Evolutionary conservation across 2,888 invertebrate genomes (phyloP).

Genomic region (Thalpophila matura): DNA sequence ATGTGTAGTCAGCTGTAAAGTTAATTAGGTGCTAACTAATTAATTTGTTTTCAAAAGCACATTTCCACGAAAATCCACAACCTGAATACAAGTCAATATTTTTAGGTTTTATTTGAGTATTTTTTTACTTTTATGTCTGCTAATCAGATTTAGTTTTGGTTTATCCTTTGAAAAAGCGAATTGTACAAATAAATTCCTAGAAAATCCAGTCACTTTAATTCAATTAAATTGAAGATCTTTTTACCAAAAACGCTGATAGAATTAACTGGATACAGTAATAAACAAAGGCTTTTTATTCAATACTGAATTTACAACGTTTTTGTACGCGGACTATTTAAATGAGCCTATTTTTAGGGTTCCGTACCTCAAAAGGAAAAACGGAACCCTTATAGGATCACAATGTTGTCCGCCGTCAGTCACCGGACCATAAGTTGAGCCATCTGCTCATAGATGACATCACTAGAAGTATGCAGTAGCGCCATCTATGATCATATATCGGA

Average conservation of each 20-base stretch:
- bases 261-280: constrained; percentile 2
- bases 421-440: too few species aligned
- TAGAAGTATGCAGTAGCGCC: too few species aligned
- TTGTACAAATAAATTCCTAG: constrained; percentile 17
- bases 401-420: too few species aligned
- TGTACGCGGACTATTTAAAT: neutral
- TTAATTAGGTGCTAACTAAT: neutral
- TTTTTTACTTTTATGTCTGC: constrained; percentile 16
- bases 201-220: constrained; percentile 8
- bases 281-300: neutral
- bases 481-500: too few species aligned
- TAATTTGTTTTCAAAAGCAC: neutral
- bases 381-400: too few species aligned
- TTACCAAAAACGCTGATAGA: constrained; percentile 13
- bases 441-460: too few species aligned
- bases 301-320: neutral
- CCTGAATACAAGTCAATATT: neutral
- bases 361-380: too few species aligned
- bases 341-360: neutral
- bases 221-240: constrained; percentile 22
- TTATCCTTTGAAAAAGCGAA: constrained; percentile 26
- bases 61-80: neutral
- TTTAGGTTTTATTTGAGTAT: neutral
- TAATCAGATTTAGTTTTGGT: constrained; percentile 26
- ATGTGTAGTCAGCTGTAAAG: neutral